A percentile compares a stretch with the other conserved stretches of the same genome.
phyloP scores from a whole-genome alignment of 2,797 vertebrate species.

The Glyptemys insculpta region DNA sequence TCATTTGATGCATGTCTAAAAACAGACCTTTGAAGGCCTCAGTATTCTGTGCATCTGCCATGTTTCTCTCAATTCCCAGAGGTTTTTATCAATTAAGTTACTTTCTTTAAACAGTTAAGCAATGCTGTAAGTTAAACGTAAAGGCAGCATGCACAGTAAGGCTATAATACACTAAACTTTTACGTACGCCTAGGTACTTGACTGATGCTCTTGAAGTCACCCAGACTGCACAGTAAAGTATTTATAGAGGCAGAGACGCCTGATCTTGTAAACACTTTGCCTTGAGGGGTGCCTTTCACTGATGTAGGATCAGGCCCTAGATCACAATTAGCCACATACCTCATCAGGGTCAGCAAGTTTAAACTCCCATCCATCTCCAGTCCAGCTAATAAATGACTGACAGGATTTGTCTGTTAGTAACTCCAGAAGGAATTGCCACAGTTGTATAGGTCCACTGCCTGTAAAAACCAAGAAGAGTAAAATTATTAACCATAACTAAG shows the following conservation, averaged over 20 bases:
- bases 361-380: constrained; percentile 92
- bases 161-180: neutral
- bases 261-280: neutral
- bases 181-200: neutral
- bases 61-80: neutral
- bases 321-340: constrained; percentile 74
- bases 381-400: constrained; percentile 92
- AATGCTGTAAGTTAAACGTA: neutral
- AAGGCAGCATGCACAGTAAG: neutral
- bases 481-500: neutral
- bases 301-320: neutral
- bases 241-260: neutral
- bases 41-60: neutral
- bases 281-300: neutral
- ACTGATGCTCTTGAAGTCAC: neutral
- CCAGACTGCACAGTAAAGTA: neutral
- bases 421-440: constrained; percentile 92
- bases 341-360: constrained; percentile 92
- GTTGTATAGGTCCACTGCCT: constrained; percentile 92
- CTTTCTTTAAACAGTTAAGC: neutral
- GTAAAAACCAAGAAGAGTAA: neutral
- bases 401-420: constrained; percentile 89
- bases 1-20: neutral
- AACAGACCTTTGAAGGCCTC: accelerated
- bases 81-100: neutral